Evolutionary conservation across 2,113 vertebrate species (phyloP).

Genomic region (Gymnocephalus cernua): DNA sequence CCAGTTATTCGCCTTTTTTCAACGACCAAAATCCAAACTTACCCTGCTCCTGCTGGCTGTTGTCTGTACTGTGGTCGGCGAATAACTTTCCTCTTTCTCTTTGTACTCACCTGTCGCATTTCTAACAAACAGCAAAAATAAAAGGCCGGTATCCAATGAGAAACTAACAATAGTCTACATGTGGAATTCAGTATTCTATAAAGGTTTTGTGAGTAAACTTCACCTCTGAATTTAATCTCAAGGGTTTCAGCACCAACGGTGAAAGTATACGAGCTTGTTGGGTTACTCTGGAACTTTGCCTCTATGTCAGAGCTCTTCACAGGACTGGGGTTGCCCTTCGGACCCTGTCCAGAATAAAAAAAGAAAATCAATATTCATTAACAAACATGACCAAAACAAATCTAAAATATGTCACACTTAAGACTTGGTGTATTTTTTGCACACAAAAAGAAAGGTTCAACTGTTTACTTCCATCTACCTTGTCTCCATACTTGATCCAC

Average conservation of each 20-base stretch:
- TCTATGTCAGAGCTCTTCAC: constrained; percentile 70
- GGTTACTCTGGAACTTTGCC: constrained; percentile 62
- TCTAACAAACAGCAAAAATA: constrained; percentile 48
- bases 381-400: background rate
- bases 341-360: constrained; percentile 47
- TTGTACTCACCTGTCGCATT: constrained; percentile 71
- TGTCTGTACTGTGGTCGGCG: constrained; percentile 72
- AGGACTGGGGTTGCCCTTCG: constrained; percentile 33
- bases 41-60: constrained; percentile 24
- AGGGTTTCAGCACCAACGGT: constrained; percentile 20
- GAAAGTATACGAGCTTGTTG: constrained; percentile 43
- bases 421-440: background rate
- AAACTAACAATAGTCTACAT: background rate
- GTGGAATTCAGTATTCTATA: background rate
- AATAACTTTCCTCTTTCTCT: constrained; percentile 63
- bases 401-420: background rate
- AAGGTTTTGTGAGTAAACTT: background rate
- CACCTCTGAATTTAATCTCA: constrained; percentile 79
- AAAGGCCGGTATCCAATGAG: background rate
- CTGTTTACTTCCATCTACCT: constrained; percentile 54
- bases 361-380: background rate
- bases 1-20: background rate
- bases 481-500: constrained; percentile 75
- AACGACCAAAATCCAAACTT: constrained; percentile 20
- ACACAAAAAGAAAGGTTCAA: background rate